Base-by-base conservation (phyloP, 2,888 invertebrate species). In the Stictocephala bisonia region DNA sequence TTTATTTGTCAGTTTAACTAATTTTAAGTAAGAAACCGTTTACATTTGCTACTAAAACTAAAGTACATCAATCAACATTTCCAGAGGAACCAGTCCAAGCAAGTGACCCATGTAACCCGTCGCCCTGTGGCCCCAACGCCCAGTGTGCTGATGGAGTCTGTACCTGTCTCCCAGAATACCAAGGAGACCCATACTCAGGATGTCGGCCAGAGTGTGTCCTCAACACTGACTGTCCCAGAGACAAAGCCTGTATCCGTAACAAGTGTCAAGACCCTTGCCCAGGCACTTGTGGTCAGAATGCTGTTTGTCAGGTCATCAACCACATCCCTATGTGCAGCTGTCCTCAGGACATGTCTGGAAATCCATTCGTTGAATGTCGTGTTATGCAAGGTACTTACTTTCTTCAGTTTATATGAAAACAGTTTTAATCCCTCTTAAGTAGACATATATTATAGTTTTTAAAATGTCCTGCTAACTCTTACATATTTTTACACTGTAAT, bases 131-230 rank as follows among this genome's bases (percentile, higher is more conserved):
- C 18, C 78, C 86, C 11, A 87, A 87, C 78, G 85, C 89, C 7
- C 84, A 85, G 69, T 86, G 86, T 80, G 84, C 85, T 75, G 87
- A 90, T 78, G 91, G 90, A 22, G 82, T 87, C 74, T 94, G 93
- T 81, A 87, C 89, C 15, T 94, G 94, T 81, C 82, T 90, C 71
- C 84, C 86, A n/a, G 91, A 91, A 79, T 92, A 91, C 81, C 87
- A 88, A 72, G 93, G 93, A 50, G 91, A 93, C 84, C 93, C 93
- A 35, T 90, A 90, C 80, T 83, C 86, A 29, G 90, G 90, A 22
- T 93, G 93, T 80, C 88, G 91, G 77, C 93, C 93, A 0, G 93
- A 94, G 85, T 94, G 94, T 82, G 86, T 92, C 20, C 86, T 90
- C 18, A 94, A 91, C 82, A 88, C 88, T 68, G 93, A 93, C 78